Evolutionary conservation across 2,888 invertebrate species (phyloP), one percentile per base, ranked within the genome.

Genomic region (Dysmachus trigonus): DNA sequence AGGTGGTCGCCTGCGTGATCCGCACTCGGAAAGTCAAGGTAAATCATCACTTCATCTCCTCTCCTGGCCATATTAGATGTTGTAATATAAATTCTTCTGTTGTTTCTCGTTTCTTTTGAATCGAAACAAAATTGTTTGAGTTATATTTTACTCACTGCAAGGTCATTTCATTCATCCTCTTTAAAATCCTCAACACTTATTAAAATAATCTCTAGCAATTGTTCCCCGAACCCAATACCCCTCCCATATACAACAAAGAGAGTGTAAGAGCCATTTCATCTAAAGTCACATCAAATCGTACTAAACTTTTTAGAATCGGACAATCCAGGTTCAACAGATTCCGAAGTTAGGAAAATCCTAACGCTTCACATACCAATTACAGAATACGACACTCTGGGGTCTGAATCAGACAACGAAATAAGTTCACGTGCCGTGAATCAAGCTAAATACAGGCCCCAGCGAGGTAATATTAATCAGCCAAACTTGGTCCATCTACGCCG

Each of bases 311-410:
- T 95, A 96, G 96, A 97, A 94, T 96, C 96, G 93, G 97, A 97
- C 95, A 97, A 97, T 95, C 95, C 97, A 95, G 97, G 97, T 93
- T 97, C 97, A 92, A 97, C 97, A 94, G 97, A 97, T 95, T 97
- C 97, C 93, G 97, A 97, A 95, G 96, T 96, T 94, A 96, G 96
- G 95, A 96, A 96, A 95, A 96, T 96, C 94, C 93, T 96, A 95
- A 96, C 96, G 92, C 95, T 96, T 93, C 96, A 96, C 95, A 95
- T 96, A 94, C 96, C 96, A 94, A 96, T 96, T 95, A 96, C 96
- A 95, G 97, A 97, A 94, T 97, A 97, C 94, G 97, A 97, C 94
- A 95, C 95, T 90, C 94, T 95, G 91, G 95, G 95, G 90, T 95
- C 95, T 91, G 95, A 95, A 92, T 95, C 95, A 92, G 95, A 95